These are phyloP conservation scores for Phaenicophaeus curvirostris DNA, from an alignment of 2,797 vertebrate species.

Conservation along the genomic window DNA sequence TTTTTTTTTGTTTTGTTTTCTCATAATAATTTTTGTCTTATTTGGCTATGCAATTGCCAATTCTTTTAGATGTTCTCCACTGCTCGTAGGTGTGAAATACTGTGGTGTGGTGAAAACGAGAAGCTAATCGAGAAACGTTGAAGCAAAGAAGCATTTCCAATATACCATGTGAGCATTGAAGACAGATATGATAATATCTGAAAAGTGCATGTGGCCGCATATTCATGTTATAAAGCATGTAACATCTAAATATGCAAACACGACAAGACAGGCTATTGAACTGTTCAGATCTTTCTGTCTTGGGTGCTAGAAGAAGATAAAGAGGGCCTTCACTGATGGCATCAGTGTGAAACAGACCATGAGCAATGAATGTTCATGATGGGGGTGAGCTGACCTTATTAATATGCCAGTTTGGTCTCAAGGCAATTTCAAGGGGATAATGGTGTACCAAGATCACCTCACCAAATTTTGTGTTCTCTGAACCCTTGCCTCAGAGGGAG, in stretches of 20 bases:
- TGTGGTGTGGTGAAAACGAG: neutral
- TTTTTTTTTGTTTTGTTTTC: rapidly evolving
- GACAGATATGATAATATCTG: neutral
- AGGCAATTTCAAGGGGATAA: neutral
- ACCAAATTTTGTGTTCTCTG: neutral
- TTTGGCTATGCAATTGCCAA: neutral
- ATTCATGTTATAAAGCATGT: neutral
- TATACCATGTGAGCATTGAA: neutral
- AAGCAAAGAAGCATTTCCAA: neutral
- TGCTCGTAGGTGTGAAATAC: neutral
- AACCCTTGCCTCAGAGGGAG: neutral
- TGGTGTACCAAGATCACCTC: neutral
- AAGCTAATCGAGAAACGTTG: neutral
- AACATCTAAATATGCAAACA: neutral
- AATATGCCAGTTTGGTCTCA: neutral
- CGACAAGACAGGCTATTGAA: neutral
- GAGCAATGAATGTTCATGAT: neutral
- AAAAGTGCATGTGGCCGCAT: neutral
- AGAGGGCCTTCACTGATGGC: neutral
- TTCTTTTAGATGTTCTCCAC: neutral
- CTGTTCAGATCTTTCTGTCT: neutral
- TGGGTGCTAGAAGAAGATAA: neutral
- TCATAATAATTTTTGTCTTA: neutral
- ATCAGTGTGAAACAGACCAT: neutral
- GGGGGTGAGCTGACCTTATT: neutral